These are phyloP conservation scores for Parnassius glacialis DNA, from an alignment of 2,888 invertebrate genomes.

Conservation along the genomic window DNA sequence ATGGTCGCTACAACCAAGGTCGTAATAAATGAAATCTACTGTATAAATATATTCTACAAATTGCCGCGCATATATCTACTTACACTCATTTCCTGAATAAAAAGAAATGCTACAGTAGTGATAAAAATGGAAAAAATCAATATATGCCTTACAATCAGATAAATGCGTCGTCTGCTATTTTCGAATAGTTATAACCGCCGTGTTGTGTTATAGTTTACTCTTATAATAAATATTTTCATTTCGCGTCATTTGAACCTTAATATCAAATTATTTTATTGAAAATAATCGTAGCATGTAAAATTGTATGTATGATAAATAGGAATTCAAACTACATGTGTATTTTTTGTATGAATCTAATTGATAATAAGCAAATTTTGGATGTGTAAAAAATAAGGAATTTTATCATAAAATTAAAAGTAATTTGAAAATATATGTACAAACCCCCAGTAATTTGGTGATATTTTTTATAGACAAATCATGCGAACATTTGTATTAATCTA, in stretches of 20 bases:
- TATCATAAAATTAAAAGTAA: background rate
- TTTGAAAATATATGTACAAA: constrained; percentile 1
- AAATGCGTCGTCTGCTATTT: too few relatives aligned
- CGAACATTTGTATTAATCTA: background rate
- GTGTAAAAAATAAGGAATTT: background rate
- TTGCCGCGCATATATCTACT: too few relatives aligned
- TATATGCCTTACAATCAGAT: too few relatives aligned
- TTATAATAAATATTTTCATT: background rate
- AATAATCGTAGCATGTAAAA: constrained; percentile 1
- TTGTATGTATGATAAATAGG: constrained; percentile 3
- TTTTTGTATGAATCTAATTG: too few relatives aligned
- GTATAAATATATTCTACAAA: too few relatives aligned
- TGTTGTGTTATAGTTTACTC: too few relatives aligned
- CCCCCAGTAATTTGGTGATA: background rate
- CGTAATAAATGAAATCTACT: too few relatives aligned
- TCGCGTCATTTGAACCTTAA: constrained; percentile 2
- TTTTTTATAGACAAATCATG: constrained; percentile 7
- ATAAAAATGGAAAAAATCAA: too few relatives aligned
- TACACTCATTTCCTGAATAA: too few relatives aligned
- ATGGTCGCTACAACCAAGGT: too few relatives aligned
- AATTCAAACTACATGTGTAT: background rate
- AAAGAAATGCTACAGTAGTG: too few relatives aligned
- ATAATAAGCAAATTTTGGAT: background rate
- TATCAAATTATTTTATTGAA: background rate
- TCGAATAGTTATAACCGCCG: too few relatives aligned